phyloP scores from a whole-genome alignment of 2,888 invertebrate species.

The Monopis laevigella region DNA sequence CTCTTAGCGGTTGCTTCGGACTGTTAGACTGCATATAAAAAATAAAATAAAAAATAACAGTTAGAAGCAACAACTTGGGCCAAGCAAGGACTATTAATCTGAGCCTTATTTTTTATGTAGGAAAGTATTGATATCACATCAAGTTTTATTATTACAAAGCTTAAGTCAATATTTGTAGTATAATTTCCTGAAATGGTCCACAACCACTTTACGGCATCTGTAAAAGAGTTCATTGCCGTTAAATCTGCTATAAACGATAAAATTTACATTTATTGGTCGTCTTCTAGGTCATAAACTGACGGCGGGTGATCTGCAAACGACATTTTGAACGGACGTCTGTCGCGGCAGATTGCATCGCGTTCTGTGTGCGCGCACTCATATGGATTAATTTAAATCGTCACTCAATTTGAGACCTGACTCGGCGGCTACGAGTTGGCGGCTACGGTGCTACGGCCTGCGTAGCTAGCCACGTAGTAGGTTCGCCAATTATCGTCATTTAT shows the following conservation, averaged over 20 bases:
- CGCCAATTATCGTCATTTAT: slow-evolving; percentile 53
- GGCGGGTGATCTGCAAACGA: slow-evolving; percentile 55
- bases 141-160: too few species aligned
- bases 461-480: background rate
- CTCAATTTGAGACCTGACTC: slow-evolving; percentile 51
- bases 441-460: background rate
- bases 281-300: slow-evolving; percentile 55
- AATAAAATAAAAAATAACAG: too few species aligned
- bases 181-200: slow-evolving; percentile 23
- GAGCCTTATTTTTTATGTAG: too few species aligned
- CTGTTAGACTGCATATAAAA: too few species aligned
- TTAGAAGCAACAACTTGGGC: too few species aligned
- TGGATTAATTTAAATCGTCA: slow-evolving; percentile 55
- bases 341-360: slow-evolving; percentile 28
- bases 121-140: too few species aligned
- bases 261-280: slow-evolving; percentile 67
- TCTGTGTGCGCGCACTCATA: slow-evolving; percentile 21
- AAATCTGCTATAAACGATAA: slow-evolving; percentile 64
- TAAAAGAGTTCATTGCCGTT: slow-evolving; percentile 60
- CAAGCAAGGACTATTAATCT: too few species aligned
- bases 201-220: slow-evolving; percentile 51
- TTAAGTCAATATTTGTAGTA: too few species aligned
- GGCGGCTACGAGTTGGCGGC: background rate
- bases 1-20: too few species aligned
- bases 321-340: slow-evolving; percentile 58